phyloP scores from a whole-genome alignment of 2,797 vertebrate species.

The Trematocara caparti region DNA sequence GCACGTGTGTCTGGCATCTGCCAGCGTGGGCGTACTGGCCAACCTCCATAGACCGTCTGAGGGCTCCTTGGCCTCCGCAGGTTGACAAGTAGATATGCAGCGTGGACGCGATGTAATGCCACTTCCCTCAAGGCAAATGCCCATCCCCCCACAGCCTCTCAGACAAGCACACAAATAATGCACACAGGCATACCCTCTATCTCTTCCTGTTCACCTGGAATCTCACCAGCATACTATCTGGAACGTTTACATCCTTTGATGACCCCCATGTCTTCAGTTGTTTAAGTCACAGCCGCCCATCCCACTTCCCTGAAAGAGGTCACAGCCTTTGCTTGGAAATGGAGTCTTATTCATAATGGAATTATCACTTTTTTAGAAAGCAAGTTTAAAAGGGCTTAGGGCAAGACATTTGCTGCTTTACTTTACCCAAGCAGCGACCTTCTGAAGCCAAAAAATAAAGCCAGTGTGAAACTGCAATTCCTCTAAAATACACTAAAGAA shows the following conservation, averaged over 20 bases:
- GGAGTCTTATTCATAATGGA: not conserved
- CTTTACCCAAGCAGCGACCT: not conserved
- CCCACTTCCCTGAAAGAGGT: not conserved
- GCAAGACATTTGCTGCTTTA: not conserved
- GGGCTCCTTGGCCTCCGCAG: constrained; percentile 47
- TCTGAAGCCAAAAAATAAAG: not conserved
- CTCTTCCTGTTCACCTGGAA: constrained; percentile 36
- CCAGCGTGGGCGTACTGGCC: constrained; percentile 61
- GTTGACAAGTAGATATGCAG: constrained; percentile 71
- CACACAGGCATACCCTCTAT: constrained; percentile 7
- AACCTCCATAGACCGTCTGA: constrained; percentile 57
- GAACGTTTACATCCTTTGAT: constrained; percentile 18
- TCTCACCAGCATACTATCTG: constrained; percentile 12
- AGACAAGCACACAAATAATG: not conserved
- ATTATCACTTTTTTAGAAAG: not conserved
- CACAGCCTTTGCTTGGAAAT: not conserved
- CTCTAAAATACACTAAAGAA: not conserved
- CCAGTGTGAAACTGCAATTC: not conserved
- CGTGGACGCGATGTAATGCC: constrained; percentile 48
- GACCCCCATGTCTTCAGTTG: constrained; percentile 4
- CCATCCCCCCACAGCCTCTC: constrained; percentile 4
- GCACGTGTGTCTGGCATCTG: constrained; percentile 40
- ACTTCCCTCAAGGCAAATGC: constrained; percentile 43
- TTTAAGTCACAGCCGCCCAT: not conserved
- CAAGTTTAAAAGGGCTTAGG: not conserved